Base-by-base conservation (phyloP, 2,113 vertebrate genomes). In the Scatophagus argus region DNA sequence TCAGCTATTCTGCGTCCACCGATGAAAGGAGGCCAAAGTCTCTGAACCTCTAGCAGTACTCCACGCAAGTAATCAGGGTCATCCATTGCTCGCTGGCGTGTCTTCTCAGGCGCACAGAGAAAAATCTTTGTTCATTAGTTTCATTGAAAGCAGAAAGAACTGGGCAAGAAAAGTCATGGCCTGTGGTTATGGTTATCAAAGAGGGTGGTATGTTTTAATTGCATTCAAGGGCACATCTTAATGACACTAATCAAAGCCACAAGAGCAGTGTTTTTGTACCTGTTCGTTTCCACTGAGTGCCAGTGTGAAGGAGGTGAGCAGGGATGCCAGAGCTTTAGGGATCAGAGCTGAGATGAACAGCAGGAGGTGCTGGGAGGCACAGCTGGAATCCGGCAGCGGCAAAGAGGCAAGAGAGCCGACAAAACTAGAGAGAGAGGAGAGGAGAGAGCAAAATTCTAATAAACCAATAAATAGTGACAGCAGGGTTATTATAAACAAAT, bases 311-410 rank as follows among this genome's bases (percentile, higher is more conserved):
- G 93, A 93, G 74, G 92, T 94, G 84, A 94, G 89, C 44, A 93
- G 76, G 1, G 91, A 93, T 0, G 93, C 91, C 82, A 93, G 74
- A 23, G 93, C 93, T 90, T 94, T 94, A 36, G 92, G 92, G 64
- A 94, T 92, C 65, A 93, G 86, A 0, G 93, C 92, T 0, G 92
- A 94, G 86, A 94, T 94, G 85, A 94, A 94, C 38, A 94, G 87
- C 61, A 94, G 86, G 23, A 94, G 91, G 34, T 94, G 92, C 52
- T 93, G 91, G 31, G 91, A 77, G 71, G 92, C 91, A 43, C 69
- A 73, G 41, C 66, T 82, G 46, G 83, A 76, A 54, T 91, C 68
- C 0, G 92, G 92, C 62, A 94, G 86, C 0, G 89, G 91, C 64
- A 93, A 34, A 7, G 89, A 84, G 29, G 69, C 23, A 1, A 93